Evolutionary conservation across 2,113 vertebrate genomes (phyloP).

Genomic region (Bubo blakistoni): DNA sequence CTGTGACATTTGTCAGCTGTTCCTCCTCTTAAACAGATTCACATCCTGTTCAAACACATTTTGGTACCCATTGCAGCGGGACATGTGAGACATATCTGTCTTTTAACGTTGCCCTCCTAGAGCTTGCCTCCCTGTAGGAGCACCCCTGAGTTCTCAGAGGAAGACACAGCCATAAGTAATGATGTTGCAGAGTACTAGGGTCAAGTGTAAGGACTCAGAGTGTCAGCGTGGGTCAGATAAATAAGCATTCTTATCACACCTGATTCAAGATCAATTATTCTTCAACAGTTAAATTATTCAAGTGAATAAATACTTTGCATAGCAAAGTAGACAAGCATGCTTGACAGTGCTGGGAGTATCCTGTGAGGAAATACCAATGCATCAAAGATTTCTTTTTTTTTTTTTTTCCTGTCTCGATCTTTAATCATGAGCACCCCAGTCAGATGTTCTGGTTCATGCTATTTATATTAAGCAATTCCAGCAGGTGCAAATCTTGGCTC

Average conservation of each 20-base stretch:
- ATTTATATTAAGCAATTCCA: conserved; percentile 5
- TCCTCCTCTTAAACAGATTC: background rate
- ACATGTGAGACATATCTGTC: background rate
- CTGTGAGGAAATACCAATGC: background rate
- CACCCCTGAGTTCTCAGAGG: background rate
- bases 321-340: background rate
- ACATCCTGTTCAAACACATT: background rate
- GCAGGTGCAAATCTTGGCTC: conserved; percentile 22
- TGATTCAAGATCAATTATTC: background rate
- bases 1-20: background rate
- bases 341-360: background rate
- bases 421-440: background rate
- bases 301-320: background rate
- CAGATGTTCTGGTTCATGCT: background rate
- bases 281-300: background rate
- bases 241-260: background rate
- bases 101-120: background rate
- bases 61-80: background rate
- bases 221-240: background rate
- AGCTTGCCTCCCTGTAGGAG: background rate
- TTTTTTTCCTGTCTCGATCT: background rate
- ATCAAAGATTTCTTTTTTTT: background rate
- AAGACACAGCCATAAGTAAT: background rate
- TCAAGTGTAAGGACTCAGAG: background rate
- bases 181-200: background rate